Base-by-base conservation (phyloP, 2,888 invertebrate species). In the Sminthurides aquaticus region DNA sequence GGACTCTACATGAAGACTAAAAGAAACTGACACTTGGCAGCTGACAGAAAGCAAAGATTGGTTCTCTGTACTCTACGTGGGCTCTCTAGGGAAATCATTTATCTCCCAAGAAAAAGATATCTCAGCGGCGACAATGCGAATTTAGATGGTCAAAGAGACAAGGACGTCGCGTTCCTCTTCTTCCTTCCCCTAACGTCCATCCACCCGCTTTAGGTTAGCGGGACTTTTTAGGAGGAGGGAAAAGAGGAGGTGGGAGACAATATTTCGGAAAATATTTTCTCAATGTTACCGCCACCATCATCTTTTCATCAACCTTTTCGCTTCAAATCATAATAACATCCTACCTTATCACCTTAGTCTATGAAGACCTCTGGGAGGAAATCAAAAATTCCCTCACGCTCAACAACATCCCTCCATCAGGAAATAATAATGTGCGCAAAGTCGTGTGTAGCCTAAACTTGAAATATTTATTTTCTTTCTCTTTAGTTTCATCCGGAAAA, bases 51-150 rank as follows among this genome's bases (percentile, higher is more conserved):
- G 63, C 62, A 69, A 70, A 73, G 69, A 69, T 65, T 66, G 54
- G 60, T 60, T 65, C 62, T 66, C 62, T 61, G 49, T 66, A 62
- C 67, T 49, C 29, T 59, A 49, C 26, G 54, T 25, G 25, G 63
- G 55, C 65, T 70, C 74, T 71, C 74, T 57, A n/a, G 74, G 74
- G 74, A 74, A 74, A 74, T 74, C 74, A 74, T 74, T 74, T 74
- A 72, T 74, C 72, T 71, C 62, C 62, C 56, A 54, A 66, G 66
- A 67, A 71, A 66, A 67, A 66, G 67, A 67, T 67, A 69, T 65
- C 65, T 43, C 59, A 43, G 57, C 57, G 60, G 59, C 60, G 62
- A 66, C 66, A 66, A 63, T 63, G 62, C 62, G 62, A 63, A 66
- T 60, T 60, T 57, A 49, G 58, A 58, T 64, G 34, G 56, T 62